Evolutionary conservation across 2,888 invertebrate genomes (phyloP).

Genomic region (Ectemnius continuus): DNA sequence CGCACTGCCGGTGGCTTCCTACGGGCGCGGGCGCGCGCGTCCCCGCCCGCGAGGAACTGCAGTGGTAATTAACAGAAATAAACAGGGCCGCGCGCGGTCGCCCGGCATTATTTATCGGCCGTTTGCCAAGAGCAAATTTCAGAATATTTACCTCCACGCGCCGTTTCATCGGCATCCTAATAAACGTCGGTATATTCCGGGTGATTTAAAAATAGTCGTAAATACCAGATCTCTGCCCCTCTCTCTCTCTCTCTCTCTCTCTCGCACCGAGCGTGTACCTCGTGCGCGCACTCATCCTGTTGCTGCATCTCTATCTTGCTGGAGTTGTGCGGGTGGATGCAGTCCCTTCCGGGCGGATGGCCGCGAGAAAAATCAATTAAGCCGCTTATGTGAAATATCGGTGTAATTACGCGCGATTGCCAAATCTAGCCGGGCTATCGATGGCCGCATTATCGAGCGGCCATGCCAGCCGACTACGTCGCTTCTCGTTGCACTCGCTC

Average conservation of each 20-base stretch:
- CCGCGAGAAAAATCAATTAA: conserved; percentile 75
- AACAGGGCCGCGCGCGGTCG: conserved; percentile 38
- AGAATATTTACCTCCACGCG: conserved; percentile 56
- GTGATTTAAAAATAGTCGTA: conserved; percentile 65
- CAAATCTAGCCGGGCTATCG: conserved; percentile 73
- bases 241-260: conserved; percentile 1
- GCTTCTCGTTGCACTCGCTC: conserved; percentile 55
- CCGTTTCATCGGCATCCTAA: conserved; percentile 64
- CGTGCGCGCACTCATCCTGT: neutral
- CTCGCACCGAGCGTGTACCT: neutral
- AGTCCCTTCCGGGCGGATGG: neutral
- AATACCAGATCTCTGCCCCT: conserved; percentile 45
- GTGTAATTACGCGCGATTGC: conserved; percentile 73
- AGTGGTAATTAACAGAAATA: conserved; percentile 56
- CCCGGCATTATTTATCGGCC: conserved; percentile 56
- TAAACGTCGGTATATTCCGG: conserved; percentile 65
- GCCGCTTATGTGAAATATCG: conserved; percentile 74
- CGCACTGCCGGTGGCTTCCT: neutral
- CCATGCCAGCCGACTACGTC: conserved; percentile 31
- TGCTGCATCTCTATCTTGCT: conserved; percentile 11
- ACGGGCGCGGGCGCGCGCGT: neutral
- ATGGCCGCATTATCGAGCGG: conserved; percentile 70
- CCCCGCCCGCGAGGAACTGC: conserved; percentile 37
- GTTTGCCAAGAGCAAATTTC: conserved; percentile 58
- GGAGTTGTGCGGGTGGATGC: conserved; percentile 12